Conservation (phyloP, 1,140 invertebrate genomes). For the Berghia stephanieae region DNA sequence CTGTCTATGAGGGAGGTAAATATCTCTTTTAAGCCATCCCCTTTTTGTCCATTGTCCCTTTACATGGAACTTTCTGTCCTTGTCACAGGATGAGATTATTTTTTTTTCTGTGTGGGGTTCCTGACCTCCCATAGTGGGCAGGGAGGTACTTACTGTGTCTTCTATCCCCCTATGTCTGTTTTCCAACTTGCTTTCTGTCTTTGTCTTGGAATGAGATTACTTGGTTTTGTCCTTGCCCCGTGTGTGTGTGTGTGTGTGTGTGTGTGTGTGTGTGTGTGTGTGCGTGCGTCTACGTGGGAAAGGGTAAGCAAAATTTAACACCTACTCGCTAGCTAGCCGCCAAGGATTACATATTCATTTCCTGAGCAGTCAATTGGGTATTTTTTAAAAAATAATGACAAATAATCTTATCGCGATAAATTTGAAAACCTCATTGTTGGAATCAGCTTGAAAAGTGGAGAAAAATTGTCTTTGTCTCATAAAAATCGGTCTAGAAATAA, state of each 20-base stretch:
- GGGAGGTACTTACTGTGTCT: neutral
- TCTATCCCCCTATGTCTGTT: neutral
- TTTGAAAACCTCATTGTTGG: neutral
- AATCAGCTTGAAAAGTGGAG: too few species aligned
- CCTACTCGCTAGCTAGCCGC: too few species aligned
- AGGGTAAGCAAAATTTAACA: too few species aligned
- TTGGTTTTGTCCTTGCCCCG: too few species aligned
- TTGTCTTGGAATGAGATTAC: neutral
- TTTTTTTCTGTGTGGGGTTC: too few species aligned
- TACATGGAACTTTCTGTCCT: too few species aligned
- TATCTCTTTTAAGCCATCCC: too few species aligned
- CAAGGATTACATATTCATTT: neutral
- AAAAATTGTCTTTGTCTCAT: too few species aligned
- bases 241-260: slow-evolving; percentile 3
- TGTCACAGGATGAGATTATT: too few species aligned
- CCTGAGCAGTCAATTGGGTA: neutral
- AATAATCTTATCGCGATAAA: neutral
- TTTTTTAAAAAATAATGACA: neutral
- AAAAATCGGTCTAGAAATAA: too few species aligned
- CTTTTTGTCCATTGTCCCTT: too few species aligned
- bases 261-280: neutral
- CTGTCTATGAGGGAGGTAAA: neutral
- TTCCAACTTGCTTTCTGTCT: neutral
- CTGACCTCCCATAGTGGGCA: neutral
- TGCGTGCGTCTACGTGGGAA: neutral